Evolutionary conservation across 2,797 vertebrate genomes (phyloP).

Genomic region (Sebastes wilsoni): DNA sequence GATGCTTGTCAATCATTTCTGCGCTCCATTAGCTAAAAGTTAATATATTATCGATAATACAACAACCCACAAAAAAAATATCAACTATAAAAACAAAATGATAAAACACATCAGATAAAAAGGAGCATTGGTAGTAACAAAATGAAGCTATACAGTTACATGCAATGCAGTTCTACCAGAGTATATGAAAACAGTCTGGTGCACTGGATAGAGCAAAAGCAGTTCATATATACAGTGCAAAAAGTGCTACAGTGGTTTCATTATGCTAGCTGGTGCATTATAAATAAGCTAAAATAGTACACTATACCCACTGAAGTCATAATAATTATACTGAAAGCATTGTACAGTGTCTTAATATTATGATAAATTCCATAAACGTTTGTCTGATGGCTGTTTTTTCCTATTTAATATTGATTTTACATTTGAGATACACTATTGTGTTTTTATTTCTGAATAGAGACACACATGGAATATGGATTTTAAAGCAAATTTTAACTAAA

Average conservation of each 20-base stretch:
- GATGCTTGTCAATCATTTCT: constrained; percentile 34
- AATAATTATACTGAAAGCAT: constrained; percentile 54
- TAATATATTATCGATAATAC: constrained; percentile 68
- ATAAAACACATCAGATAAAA: constrained; percentile 65
- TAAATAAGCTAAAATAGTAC: constrained; percentile 76
- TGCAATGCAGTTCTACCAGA: constrained; percentile 66
- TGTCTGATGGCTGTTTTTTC: constrained; percentile 64
- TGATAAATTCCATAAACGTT: constrained; percentile 40
- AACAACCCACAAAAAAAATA: constrained; percentile 36
- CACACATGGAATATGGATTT: constrained; percentile 18
- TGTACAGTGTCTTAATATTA: constrained; percentile 59
- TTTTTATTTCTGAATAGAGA: constrained; percentile 33
- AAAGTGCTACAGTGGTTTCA: constrained; percentile 82
- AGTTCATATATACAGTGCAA: constrained; percentile 82
- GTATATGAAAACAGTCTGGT: constrained; percentile 64
- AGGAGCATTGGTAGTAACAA: constrained; percentile 69
- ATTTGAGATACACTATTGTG: constrained; percentile 28
- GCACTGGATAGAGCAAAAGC: constrained; percentile 55
- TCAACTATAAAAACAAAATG: constrained; percentile 53
- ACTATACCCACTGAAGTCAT: constrained; percentile 51
- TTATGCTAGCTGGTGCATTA: constrained; percentile 75
- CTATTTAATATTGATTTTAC: constrained; percentile 57
- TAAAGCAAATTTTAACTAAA: constrained; percentile 21
- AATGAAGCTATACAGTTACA: constrained; percentile 71
- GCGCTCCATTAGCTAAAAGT: constrained; percentile 51